These are phyloP conservation scores for Euura lappo DNA, from an alignment of 1,140 invertebrate species.

Conservation along the genomic window DNA sequence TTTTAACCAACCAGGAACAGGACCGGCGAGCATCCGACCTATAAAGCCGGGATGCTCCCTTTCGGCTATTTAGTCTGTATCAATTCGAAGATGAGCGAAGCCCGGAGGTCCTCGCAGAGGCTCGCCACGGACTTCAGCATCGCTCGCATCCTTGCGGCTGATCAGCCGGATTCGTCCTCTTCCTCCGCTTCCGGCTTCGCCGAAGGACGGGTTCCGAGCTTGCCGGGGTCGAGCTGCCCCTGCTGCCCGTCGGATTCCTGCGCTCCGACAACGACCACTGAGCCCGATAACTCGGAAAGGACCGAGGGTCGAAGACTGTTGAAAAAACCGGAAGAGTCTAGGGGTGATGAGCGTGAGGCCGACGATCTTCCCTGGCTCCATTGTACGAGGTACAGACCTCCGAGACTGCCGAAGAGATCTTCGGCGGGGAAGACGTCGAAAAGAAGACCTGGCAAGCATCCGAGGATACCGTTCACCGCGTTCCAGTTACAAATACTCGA, in stretches of 20 bases:
- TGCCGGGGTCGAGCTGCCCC: not conserved
- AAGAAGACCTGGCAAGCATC: constrained; percentile 65
- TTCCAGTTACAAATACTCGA: constrained; percentile 66
- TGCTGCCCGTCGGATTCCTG: not conserved
- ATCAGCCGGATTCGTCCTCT: constrained; percentile 1
- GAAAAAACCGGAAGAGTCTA: not conserved
- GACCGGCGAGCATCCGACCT: constrained; percentile 28
- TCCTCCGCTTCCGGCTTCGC: not conserved
- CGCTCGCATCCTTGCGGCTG: constrained; percentile 45
- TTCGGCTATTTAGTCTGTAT: constrained; percentile 31
- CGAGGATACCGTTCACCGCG: constrained; percentile 69
- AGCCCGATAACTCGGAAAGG: not conserved
- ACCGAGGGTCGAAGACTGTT: not conserved
- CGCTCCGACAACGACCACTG: not conserved
- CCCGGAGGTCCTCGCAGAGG: constrained; percentile 17
- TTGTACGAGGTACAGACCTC: constrained; percentile 77
- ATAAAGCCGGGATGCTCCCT: constrained; percentile 16
- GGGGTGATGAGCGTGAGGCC: constrained; percentile 51
- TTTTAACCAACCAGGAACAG: constrained; percentile 2
- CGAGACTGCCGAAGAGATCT: constrained; percentile 74
- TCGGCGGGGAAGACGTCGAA: constrained; percentile 45
- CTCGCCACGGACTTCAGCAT: constrained; percentile 52
- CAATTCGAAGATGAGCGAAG: constrained; percentile 43
- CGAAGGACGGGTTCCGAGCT: not conserved
- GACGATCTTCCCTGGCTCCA: constrained; percentile 69